Percentiles rank a stretch among this genome's conserved stretches.
These are phyloP conservation scores for Nettapus auritus DNA, from an alignment of 2,113 vertebrate genomes.

Conservation along the genomic window DNA sequence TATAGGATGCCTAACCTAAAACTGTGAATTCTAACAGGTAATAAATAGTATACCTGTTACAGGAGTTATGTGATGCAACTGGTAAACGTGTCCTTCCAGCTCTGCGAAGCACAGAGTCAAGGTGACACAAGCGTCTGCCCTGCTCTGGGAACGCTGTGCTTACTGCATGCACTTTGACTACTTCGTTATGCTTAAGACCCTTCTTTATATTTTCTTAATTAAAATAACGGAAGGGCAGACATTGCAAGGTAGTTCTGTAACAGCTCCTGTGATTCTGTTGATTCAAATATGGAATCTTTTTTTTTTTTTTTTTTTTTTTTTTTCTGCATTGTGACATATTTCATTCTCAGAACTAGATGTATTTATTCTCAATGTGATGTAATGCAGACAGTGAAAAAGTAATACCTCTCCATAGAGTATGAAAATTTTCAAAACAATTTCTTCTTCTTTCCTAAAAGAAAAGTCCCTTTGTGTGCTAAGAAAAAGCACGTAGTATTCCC, in stretches of 20 bases:
- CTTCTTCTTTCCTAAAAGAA: neutral
- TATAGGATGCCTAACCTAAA: neutral
- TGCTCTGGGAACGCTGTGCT: neutral
- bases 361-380: neutral
- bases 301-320: conserved; percentile 1
- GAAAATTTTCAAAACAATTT: neutral
- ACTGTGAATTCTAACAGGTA: neutral
- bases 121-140: neutral
- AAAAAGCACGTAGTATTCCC: neutral
- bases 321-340: neutral
- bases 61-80: neutral
- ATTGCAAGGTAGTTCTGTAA: neutral
- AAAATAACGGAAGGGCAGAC: neutral
- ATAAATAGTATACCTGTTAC: neutral
- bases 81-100: conserved; percentile 4
- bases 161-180: neutral
- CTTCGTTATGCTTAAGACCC: neutral
- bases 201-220: conserved; percentile 15
- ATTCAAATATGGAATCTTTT: neutral
- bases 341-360: neutral
- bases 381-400: neutral
- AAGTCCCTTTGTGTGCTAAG: neutral
- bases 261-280: neutral
- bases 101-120: neutral
- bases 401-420: neutral